Percentiles rank a stretch among this genome's conserved stretches.
Conservation (phyloP, 2,113 vertebrate genomes). For the Pica pica region DNA sequence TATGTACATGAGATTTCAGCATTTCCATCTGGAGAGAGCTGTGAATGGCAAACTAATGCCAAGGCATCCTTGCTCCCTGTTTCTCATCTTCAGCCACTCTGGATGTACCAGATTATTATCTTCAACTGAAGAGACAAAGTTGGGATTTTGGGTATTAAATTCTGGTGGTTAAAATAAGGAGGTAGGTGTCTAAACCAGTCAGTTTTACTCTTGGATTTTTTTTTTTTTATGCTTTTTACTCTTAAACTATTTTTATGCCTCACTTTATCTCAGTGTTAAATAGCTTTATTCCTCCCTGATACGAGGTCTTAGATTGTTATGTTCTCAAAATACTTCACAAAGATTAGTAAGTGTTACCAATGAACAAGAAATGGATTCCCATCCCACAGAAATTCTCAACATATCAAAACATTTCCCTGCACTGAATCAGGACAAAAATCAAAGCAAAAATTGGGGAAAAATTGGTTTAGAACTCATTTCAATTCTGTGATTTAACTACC, state of each 20-base stretch:
- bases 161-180: neutral
- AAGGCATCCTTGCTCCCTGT: neutral
- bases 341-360: neutral
- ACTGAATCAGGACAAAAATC: constrained; percentile 8
- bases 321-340: constrained; percentile 10
- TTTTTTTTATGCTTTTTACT: neutral
- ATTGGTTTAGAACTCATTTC: neutral
- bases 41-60: neutral
- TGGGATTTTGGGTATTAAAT: neutral
- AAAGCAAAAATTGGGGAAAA: neutral
- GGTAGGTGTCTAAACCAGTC: neutral
- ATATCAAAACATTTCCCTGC: constrained; percentile 30
- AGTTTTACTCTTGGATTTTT: neutral
- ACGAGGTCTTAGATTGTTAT: neutral
- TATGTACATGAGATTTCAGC: neutral
- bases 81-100: neutral
- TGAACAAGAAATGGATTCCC: constrained; percentile 26
- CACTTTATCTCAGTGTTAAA: neutral
- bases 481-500: neutral
- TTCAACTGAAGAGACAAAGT: neutral
- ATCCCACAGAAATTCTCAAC: constrained; percentile 12
- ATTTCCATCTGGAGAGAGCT: neutral
- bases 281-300: neutral
- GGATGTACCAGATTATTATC: neutral
- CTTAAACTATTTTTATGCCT: neutral